Base-by-base conservation (phyloP, 2,888 invertebrate genomes). In the Heliconius ismenius region DNA sequence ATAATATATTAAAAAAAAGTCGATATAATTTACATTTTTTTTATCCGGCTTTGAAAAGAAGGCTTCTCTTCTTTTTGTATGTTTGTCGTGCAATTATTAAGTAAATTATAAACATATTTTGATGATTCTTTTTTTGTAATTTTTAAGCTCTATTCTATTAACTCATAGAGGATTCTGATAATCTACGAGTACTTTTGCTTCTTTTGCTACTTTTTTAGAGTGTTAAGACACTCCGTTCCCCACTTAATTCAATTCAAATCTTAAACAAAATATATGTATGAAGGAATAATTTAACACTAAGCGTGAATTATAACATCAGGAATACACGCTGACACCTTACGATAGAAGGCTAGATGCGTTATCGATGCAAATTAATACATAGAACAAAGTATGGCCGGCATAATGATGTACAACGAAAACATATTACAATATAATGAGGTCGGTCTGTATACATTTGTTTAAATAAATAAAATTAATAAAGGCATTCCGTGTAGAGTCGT, bases 271-370 rank as follows among this genome's bases (percentile, higher is more conserved):
- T 24, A 58, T 24, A 4, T 58, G 9, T 49, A 65, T 36, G 9
- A 24, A 58, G 54, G 54, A 39, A 28, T 67, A 15, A 28, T 13
- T 65, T n/a, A 18, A n/a, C 54, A 43, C 64, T 43, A 76, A 75
- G 75, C 78, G 77, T 75, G 74, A 77, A 77, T 73, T 78, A 76
- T 68, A 60, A 74, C 76, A 63, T 75, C 62, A 74, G 75, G 69
- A 70, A 62, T 68, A 77, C 72, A 21, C 70, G 39, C 36, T 79
- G 76, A 76, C 80, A 80, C 78, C 73, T 75, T 76, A 80, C 82
- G 82, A 83, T 81, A 84, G 79, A 81, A 73, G 75, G 78, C 81
- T 79, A 81, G 83, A 82, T 80, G 79, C 78, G 82, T 83, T 78
- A 79, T 81, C 78, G 74, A 79, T 81, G 77, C 81, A 80, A 78